These are phyloP conservation scores for Micropterix aruncella DNA, from an alignment of 2,888 invertebrate species.

Conservation along the genomic window DNA sequence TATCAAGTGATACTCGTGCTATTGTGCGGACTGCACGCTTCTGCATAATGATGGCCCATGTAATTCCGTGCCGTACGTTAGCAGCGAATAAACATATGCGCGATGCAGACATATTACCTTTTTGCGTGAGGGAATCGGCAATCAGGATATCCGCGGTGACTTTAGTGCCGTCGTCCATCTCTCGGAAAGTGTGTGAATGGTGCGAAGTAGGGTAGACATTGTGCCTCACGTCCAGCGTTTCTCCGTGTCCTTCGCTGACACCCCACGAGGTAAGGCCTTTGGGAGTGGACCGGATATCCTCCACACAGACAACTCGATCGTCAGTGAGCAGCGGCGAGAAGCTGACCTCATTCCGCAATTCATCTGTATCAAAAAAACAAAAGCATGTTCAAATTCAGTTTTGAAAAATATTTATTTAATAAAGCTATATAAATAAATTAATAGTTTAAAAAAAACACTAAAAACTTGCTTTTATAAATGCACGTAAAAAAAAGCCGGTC, in stretches of 20 bases:
- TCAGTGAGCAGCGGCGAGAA: neutral
- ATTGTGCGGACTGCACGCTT: no score
- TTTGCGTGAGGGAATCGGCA: constrained; percentile 28
- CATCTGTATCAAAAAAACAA: neutral
- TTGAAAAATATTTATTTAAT: no score
- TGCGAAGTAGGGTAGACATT: constrained; percentile 8
- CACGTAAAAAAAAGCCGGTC: no score
- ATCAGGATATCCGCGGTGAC: constrained; percentile 16
- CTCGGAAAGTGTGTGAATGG: constrained; percentile 11
- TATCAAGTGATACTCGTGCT: no score
- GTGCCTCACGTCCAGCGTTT: constrained; percentile 13
- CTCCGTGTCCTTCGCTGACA: constrained; percentile 10
- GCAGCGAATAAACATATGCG: no score
- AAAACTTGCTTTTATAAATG: no score
- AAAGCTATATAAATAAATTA: no score
- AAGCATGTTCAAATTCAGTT: neutral
- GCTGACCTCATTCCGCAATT: neutral
- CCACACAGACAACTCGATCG: neutral
- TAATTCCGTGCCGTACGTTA: no score
- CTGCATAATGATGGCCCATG: no score
- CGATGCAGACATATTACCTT: constrained; percentile 18
- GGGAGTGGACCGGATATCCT: neutral
- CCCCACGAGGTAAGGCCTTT: constrained; percentile 12
- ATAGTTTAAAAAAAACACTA: no score
- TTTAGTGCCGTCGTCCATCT: constrained; percentile 7